phyloP scores from a whole-genome alignment of 2,888 invertebrate species.

The Patella pellucida region DNA sequence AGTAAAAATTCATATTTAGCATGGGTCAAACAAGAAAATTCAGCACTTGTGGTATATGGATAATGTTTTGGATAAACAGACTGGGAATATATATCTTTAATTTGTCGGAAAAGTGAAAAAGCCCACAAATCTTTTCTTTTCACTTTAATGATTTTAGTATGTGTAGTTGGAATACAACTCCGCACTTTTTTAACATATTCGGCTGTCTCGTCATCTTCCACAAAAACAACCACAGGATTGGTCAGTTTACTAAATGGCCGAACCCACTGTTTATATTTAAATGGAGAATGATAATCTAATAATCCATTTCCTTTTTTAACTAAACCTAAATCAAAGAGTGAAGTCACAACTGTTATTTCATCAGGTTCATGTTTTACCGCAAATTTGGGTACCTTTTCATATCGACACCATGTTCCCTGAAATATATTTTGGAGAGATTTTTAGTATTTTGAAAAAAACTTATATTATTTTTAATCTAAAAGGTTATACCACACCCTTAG shows the following conservation, averaged over 20 bases:
- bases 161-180: constrained; percentile 32
- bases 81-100: constrained; percentile 30
- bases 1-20: constrained; percentile 42
- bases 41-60: constrained; percentile 40
- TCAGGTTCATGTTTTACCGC: constrained; percentile 35
- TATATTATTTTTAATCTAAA: no score
- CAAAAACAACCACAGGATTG: constrained; percentile 40
- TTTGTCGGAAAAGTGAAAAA: constrained; percentile 31
- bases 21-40: constrained; percentile 40
- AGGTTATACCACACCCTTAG: no score
- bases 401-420: constrained; percentile 39
- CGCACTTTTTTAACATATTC: constrained; percentile 35
- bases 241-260: constrained; percentile 32
- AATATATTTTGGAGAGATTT: background rate
- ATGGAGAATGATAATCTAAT: constrained; percentile 32
- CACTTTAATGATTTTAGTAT: constrained; percentile 37
- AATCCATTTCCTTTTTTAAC: constrained; percentile 37
- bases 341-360: constrained; percentile 44
- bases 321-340: constrained; percentile 37
- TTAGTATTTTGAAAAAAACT: no score
- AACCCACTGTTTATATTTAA: constrained; percentile 38
- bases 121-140: constrained; percentile 34
- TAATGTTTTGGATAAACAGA: constrained; percentile 38
- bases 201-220: constrained; percentile 35
- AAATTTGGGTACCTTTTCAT: constrained; percentile 32